Conservation (phyloP, 2,888 invertebrate species). For the Clusia tigrina region DNA sequence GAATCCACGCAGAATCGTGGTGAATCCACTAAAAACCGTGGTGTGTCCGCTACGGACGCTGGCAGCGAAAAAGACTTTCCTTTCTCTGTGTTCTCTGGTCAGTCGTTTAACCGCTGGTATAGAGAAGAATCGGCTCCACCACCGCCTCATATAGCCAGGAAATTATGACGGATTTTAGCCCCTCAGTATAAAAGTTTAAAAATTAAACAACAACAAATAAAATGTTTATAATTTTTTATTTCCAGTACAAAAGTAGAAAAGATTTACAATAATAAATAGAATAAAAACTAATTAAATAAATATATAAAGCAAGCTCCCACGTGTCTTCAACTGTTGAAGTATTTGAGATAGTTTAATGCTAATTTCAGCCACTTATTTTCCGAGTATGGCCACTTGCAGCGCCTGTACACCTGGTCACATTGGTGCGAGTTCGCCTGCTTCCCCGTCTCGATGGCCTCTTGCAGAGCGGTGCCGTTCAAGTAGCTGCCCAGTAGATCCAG, state of each 20-base stretch:
- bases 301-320: slow-evolving; percentile 1
- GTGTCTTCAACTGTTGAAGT: slow-evolving; percentile 12
- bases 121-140: too few species aligned
- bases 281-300: background rate
- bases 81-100: too few species aligned
- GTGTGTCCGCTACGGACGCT: too few species aligned
- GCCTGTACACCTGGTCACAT: slow-evolving; percentile 64
- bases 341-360: slow-evolving; percentile 30
- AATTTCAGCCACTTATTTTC: slow-evolving; percentile 34
- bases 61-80: too few species aligned
- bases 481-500: slow-evolving; percentile 58
- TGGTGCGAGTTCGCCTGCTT: slow-evolving; percentile 52
- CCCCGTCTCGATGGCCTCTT: slow-evolving; percentile 67
- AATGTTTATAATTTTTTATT: too few species aligned
- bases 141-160: too few species aligned
- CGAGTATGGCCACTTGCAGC: slow-evolving; percentile 62
- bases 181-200: too few species aligned
- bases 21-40: too few species aligned
- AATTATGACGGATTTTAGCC: too few species aligned
- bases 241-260: slow-evolving; percentile 35
- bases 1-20: too few species aligned
- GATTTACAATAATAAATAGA: background rate
- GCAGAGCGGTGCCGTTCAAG: slow-evolving; percentile 67
- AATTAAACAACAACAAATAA: too few species aligned
- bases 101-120: too few species aligned